Conservation (phyloP, 2,888 invertebrate genomes). For the Hedya salicella region DNA sequence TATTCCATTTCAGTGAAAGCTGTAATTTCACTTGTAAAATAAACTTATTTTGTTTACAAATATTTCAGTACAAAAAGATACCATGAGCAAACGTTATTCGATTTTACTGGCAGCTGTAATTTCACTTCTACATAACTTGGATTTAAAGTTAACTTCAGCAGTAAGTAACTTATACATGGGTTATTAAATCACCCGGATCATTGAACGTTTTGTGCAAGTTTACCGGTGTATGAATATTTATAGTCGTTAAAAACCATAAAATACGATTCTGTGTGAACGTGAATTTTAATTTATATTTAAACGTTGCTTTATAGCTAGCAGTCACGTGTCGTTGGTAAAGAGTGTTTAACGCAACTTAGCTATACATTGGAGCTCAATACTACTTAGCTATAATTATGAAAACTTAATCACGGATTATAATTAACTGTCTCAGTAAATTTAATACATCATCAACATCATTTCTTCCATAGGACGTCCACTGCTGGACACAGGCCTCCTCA, state of each 20-base stretch:
- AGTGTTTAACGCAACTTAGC: neutral
- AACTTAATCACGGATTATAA: too few relatives aligned
- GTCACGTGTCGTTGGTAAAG: neutral
- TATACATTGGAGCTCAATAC: too few relatives aligned
- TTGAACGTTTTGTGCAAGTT: conserved; percentile 58
- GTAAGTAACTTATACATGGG: conserved; percentile 51
- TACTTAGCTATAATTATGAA: too few relatives aligned
- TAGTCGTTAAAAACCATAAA: conserved; percentile 51
- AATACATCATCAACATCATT: too few relatives aligned
- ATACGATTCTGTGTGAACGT: conserved; percentile 43
- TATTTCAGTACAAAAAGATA: too few relatives aligned
- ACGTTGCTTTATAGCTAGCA: conserved; percentile 1
- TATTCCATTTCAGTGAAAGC: too few relatives aligned
- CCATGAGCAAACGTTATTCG: too few relatives aligned
- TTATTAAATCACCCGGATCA: conserved; percentile 64
- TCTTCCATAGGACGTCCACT: too few relatives aligned
- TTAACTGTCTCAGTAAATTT: too few relatives aligned
- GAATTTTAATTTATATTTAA: conserved; percentile 36
- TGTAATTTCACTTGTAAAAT: too few relatives aligned
- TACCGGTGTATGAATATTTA: conserved; percentile 57
- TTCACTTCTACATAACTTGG: neutral
- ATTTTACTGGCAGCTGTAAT: neutral
- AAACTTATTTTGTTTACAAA: too few relatives aligned
- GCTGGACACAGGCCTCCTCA: too few relatives aligned
- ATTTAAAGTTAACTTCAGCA: conserved; percentile 23